Conservation (phyloP, 2,888 invertebrate genomes). For the Hyposoter dolosus region DNA sequence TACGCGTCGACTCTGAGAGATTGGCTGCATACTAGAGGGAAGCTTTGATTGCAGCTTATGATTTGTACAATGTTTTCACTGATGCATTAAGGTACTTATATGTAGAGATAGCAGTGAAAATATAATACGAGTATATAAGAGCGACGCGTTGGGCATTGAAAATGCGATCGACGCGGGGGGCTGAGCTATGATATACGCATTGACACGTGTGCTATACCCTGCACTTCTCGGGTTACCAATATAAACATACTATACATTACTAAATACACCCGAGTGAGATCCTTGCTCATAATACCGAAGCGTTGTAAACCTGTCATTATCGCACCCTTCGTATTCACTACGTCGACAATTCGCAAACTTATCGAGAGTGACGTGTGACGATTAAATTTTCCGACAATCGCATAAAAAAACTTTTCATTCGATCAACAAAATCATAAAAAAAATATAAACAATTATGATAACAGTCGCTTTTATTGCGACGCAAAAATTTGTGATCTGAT, state of each 20-base stretch:
- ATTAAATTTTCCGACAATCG: constrained; percentile 5
- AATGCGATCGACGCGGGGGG: constrained; percentile 70
- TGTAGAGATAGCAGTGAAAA: constrained; percentile 1
- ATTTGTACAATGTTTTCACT: background rate
- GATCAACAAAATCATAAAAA: background rate
- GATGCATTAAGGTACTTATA: constrained; percentile 5
- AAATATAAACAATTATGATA: background rate
- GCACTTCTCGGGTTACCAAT: constrained; percentile 46
- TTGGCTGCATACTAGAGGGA: background rate
- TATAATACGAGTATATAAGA: constrained; percentile 45
- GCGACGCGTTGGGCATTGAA: constrained; percentile 71
- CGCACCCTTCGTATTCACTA: constrained; percentile 73
- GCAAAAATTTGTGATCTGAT: background rate
- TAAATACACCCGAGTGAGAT: constrained; percentile 60
- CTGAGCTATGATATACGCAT: constrained; percentile 72
- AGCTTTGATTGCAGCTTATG: constrained; percentile 67
- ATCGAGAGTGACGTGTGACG: constrained; percentile 1
- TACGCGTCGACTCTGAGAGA: background rate
- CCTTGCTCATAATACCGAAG: constrained; percentile 74
- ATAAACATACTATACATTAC: constrained; percentile 35
- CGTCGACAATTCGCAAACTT: constrained; percentile 3
- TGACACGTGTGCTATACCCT: constrained; percentile 75
- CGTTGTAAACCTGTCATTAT: constrained; percentile 82
- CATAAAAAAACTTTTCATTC: background rate
- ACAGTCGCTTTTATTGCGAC: too few relatives aligned